A percentile compares a stretch with the other conserved stretches of the same genome.
Conservation (phyloP, 2,888 invertebrate genomes). For the Autographa pulchrina region DNA sequence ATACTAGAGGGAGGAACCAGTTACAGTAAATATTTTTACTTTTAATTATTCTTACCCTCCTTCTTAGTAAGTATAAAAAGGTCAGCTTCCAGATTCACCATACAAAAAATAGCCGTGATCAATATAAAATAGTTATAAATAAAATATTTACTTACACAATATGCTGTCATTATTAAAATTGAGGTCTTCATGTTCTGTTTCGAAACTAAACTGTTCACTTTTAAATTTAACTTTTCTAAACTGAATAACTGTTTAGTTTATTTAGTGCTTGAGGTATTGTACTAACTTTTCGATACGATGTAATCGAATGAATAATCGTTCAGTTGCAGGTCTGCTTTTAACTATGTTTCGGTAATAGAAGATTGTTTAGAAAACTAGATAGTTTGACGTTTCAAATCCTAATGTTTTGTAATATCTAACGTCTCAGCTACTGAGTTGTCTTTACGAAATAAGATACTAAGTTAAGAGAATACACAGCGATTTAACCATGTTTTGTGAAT, state of each 20-base stretch:
- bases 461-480: no score
- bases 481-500: no score
- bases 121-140: not conserved
- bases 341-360: slow-evolving; percentile 23
- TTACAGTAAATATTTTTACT: no score
- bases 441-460: not conserved
- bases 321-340: not conserved
- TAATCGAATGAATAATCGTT: slow-evolving; percentile 1
- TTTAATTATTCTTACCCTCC: no score
- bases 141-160: slow-evolving; percentile 49
- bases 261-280: not conserved
- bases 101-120: not conserved
- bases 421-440: slow-evolving; percentile 3
- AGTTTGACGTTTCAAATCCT: slow-evolving; percentile 18
- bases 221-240: no score
- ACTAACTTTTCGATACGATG: not conserved
- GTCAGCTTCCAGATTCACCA: not conserved
- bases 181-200: slow-evolving; percentile 27
- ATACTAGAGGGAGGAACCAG: no score
- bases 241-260: no score
- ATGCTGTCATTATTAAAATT: slow-evolving; percentile 34
- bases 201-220: not conserved
- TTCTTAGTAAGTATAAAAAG: no score
- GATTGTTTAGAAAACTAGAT: slow-evolving; percentile 44
- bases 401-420: slow-evolving; percentile 33